Percentiles rank a stretch among this genome's conserved stretches.
Conservation (phyloP, 2,113 vertebrate species). For the Eubucco bourcierii region DNA sequence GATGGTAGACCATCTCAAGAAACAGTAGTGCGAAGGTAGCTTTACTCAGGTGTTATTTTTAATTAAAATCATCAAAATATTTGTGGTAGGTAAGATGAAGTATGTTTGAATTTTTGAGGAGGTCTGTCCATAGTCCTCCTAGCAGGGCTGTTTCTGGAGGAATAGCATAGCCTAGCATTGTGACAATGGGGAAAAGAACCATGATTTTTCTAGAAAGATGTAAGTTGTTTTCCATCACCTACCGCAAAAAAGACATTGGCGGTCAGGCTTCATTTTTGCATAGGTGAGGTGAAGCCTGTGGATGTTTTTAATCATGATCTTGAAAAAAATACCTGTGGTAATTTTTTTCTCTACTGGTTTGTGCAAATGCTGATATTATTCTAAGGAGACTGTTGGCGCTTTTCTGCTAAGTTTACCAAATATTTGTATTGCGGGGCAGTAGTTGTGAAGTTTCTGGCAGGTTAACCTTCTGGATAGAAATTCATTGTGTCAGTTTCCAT, state of each 20-base stretch:
- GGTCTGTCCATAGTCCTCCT: not conserved
- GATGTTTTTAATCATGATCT: not conserved
- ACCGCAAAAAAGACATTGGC: not conserved
- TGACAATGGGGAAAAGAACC: not conserved
- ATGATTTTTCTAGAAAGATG: not conserved
- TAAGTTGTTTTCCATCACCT: not conserved
- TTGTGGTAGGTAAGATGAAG: not conserved
- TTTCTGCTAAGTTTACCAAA: not conserved
- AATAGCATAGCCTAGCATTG: not conserved
- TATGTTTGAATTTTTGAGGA: not conserved
- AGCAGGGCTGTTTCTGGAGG: not conserved
- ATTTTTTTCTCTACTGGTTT: not conserved
- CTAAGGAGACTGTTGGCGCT: not conserved
- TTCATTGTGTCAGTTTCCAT: not conserved
- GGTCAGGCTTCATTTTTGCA: not conserved
- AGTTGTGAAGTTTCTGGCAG: not conserved
- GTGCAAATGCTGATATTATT: not conserved
- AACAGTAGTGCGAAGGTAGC: not conserved
- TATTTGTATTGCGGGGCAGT: not conserved
- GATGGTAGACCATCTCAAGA: not conserved
- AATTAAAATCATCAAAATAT: not conserved
- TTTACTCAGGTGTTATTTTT: not conserved
- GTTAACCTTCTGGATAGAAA: not conserved
- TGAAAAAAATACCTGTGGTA: not conserved
- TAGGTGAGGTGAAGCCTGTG: not conserved